phyloP scores from a whole-genome alignment of 2,888 invertebrate genomes.

The Muscina levida region DNA sequence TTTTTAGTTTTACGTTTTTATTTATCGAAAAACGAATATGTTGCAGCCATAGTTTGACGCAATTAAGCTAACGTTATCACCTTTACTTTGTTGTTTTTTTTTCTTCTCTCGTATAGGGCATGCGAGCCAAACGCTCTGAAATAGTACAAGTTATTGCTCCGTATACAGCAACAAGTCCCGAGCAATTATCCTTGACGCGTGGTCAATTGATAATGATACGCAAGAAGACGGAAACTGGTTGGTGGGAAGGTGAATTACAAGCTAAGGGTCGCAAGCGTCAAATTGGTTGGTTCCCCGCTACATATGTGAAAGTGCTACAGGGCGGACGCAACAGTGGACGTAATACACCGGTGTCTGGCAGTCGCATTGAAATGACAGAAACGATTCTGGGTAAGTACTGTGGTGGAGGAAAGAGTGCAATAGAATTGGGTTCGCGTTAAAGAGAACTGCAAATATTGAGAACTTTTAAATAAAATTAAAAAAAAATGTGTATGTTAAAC shows the following conservation, averaged over 20 bases:
- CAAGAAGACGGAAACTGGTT: constrained; percentile 97
- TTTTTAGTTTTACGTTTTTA: constrained; percentile 45
- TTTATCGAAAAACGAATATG: background rate
- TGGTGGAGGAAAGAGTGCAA: background rate
- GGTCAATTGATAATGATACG: constrained; percentile 97
- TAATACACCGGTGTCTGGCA: constrained; percentile 87
- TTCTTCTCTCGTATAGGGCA: constrained; percentile 80
- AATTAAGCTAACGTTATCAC: constrained; percentile 3
- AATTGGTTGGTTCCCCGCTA: constrained; percentile 99
- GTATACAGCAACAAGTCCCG: constrained; percentile 94
- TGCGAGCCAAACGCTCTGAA: constrained; percentile 89
- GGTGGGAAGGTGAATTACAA: constrained; percentile 99
- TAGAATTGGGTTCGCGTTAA: too few species aligned
- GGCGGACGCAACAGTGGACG: constrained; percentile 86
- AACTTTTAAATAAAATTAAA: background rate
- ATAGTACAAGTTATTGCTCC: constrained; percentile 96
- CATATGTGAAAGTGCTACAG: constrained; percentile 93
- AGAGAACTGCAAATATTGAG: too few species aligned
- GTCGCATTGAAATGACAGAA: constrained; percentile 83
- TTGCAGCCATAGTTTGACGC: background rate
- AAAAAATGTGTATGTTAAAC: too few species aligned
- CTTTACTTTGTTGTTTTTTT: constrained; percentile 39
- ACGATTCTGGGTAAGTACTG: constrained; percentile 77
- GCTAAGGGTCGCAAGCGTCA: constrained; percentile 93
- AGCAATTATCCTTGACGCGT: constrained; percentile 93